Evolutionary conservation across 2,888 invertebrate species (phyloP).

Genomic region (Eretmocerus hayati): DNA sequence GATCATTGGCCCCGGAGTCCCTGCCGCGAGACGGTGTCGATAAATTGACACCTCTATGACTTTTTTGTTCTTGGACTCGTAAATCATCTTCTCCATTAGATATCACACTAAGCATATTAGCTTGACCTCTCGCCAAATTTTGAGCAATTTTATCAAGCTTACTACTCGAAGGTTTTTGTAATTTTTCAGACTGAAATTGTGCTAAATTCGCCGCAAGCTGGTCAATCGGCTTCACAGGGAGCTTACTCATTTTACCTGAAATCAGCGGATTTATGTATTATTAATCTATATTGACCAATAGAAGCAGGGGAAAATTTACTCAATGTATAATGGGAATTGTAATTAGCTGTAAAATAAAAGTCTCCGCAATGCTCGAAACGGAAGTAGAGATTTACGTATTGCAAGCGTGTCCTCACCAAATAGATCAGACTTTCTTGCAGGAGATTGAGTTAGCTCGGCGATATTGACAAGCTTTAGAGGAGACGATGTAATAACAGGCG

Average conservation of each 20-base stretch:
- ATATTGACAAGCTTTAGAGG: constrained; percentile 37
- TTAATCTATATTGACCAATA: neutral
- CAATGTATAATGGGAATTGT: no score
- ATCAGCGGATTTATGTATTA: neutral
- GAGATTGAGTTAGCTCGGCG: constrained; percentile 30
- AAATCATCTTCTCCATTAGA: constrained; percentile 29
- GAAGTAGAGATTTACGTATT: no score
- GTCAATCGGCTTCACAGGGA: constrained; percentile 40
- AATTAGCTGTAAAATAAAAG: no score
- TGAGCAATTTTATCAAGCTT: constrained; percentile 43
- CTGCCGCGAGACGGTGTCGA: constrained; percentile 38
- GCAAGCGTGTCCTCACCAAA: constrained; percentile 8
- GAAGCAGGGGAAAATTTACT: no score
- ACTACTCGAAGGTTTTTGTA: constrained; percentile 31
- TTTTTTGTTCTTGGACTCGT: constrained; percentile 25
- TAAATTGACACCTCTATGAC: constrained; percentile 38
- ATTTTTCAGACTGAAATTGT: constrained; percentile 39
- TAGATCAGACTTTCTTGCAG: constrained; percentile 26
- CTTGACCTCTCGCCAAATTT: constrained; percentile 39
- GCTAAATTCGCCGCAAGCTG: constrained; percentile 40
- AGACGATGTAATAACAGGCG: constrained; percentile 41
- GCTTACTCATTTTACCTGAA: constrained; percentile 27
- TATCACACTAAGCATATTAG: constrained; percentile 15
- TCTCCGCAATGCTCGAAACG: no score
- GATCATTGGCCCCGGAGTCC: constrained; percentile 28